Conservation (phyloP, 2,797 vertebrate species). For the Oreonectes daqikongensis region DNA sequence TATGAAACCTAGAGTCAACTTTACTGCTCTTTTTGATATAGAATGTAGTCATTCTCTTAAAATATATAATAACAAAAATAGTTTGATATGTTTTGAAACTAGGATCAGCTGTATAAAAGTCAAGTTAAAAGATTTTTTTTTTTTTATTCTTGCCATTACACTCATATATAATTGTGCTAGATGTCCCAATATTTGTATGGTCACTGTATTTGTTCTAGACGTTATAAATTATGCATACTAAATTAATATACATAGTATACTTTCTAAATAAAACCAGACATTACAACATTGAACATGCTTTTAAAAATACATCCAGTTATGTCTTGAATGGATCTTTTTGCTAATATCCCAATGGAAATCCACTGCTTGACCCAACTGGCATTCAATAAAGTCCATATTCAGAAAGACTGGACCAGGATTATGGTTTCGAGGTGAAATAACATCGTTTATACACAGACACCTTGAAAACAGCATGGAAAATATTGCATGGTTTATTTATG, state of each 20-base stretch:
- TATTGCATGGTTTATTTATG: slow-evolving; percentile 24
- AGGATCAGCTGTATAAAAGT: not conserved
- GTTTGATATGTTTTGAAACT: not conserved
- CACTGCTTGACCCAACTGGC: not conserved
- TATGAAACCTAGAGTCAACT: not conserved
- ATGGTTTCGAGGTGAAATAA: not conserved
- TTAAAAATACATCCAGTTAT: not conserved
- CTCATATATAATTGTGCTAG: too few species aligned
- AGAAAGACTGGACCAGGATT: not conserved
- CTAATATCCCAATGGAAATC: not conserved
- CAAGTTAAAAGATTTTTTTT: not conserved
- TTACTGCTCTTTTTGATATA: not conserved
- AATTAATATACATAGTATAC: not conserved
- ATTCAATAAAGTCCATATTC: not conserved
- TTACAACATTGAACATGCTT: not conserved
- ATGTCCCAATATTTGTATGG: too few species aligned
- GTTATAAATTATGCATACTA: not conserved
- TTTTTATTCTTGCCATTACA: too few species aligned
- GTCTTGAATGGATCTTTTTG: not conserved
- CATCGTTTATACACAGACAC: not conserved
- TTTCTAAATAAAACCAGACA: not conserved
- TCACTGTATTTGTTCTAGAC: not conserved
- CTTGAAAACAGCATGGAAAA: slow-evolving; percentile 20
- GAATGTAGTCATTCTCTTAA: not conserved
- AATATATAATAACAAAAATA: too few species aligned